Percentiles rank a stretch among this genome's conserved stretches.
Evolutionary conservation across 2,113 vertebrate species (phyloP).

Genomic region (Garra rufa): DNA sequence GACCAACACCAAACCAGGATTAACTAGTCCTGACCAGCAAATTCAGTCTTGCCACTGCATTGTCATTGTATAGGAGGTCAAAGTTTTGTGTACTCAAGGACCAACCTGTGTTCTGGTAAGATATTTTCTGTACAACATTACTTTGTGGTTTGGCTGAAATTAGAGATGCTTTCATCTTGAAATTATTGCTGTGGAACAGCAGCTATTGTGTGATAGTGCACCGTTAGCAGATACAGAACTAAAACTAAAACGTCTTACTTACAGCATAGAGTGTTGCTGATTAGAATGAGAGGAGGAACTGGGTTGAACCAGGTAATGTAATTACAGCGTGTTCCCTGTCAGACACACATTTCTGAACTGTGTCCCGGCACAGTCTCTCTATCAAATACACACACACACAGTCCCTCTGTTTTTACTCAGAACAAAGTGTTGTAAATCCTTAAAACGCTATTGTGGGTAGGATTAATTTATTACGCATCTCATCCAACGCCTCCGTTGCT

Average conservation of each 20-base stretch:
- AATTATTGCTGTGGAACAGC: slow-evolving; percentile 1
- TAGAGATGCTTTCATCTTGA: slow-evolving; percentile 21
- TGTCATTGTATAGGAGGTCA: not conserved
- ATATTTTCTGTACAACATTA: slow-evolving; percentile 4
- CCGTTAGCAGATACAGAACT: slow-evolving; percentile 21
- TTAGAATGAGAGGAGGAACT: slow-evolving; percentile 39
- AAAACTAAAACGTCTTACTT: slow-evolving; percentile 39
- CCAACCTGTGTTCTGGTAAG: not conserved
- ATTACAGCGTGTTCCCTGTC: slow-evolving; percentile 29
- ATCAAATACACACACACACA: not conserved
- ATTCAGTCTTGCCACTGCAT: not conserved
- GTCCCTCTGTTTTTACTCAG: not conserved
- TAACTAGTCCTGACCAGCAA: not conserved
- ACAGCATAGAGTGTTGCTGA: slow-evolving; percentile 14
- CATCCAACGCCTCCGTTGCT: too few species aligned
- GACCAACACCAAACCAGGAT: not conserved
- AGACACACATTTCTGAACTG: not conserved
- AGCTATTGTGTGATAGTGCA: not conserved
- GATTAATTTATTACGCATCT: too few species aligned
- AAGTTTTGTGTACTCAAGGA: not conserved
- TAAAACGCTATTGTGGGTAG: too few species aligned
- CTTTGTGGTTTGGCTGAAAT: slow-evolving; percentile 49
- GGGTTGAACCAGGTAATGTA: slow-evolving; percentile 37
- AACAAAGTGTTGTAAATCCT: not conserved
- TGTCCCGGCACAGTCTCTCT: not conserved